Base-by-base conservation (phyloP, 2,113 vertebrate genomes). In the Lanius collurio region DNA sequence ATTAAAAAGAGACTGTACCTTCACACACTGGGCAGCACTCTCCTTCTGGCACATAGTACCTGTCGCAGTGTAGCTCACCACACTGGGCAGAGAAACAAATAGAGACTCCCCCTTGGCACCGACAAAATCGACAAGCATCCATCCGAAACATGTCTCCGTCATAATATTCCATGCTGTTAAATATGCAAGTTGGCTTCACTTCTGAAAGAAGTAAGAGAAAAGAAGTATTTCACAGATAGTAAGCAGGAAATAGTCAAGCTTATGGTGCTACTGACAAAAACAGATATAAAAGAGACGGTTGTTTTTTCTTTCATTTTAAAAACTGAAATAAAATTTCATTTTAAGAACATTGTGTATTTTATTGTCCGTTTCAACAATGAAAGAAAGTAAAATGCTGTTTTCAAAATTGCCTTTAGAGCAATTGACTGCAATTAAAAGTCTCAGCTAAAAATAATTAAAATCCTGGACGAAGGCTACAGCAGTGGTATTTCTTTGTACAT, bases 1-100 rank as follows among this genome's bases (percentile, higher is more conserved):
- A 62, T 64, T 13, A 22, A 47, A 46, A 37, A 27, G 44, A 31
- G 63, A 39, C 55, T 44, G 76, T 96, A 99, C 99, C 99, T 98
- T 99, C 98, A 64, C 98, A 99, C 31, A 99, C 98, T 0, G 99
- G 98, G 95, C 99, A 99, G 97, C 99, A 99, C 86, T 99, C 99
- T 78, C 98, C 98, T 70, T 99, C 98, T 1, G 99, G 99, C 63
- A 99, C 98, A 3, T 99, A 99, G 92, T 99, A 98, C 84, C 98
- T 97, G 81, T 99, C 98, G 1, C 99, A 99, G 97, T 97, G 98
- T 9, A 99, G 97, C 94, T 98, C 97, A 7, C 99, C 99, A 19
- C 99, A 99, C 87, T 99, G 99, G 46, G 99, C 99, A 1, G 98
- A 98, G 97, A 99, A 99, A 76, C 99, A 99, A 73, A 99, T 98